Evolutionary conservation across 2,888 invertebrate genomes (phyloP), one percentile per base, ranked within the genome.

Genomic region (Coenonympha arcania): DNA sequence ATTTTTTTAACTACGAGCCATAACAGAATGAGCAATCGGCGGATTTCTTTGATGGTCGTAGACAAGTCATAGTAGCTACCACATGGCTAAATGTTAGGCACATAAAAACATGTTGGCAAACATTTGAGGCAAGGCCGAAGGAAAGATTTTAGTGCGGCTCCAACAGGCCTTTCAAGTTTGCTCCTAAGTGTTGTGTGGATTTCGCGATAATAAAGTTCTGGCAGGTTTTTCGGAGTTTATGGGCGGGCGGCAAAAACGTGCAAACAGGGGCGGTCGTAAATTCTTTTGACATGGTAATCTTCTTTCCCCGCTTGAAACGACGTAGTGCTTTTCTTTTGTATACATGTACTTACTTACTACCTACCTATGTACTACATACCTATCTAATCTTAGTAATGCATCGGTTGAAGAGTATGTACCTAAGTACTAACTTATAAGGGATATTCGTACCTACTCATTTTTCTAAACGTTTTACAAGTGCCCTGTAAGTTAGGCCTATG

Each of bases 281-380:
- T 73, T 75, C 72, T 76, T 76, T 75, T 75, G 76, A 76, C 76
- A 76, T 78, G 76, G 70, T 75, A 76, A 76, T 76, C 66, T 72
- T 70, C 65, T 64, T 62, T 62, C 64, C 61, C 62, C 63, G 59
- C 63, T 55, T 57, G 59, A 63, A 70, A 64, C 62, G 52, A 55
- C 51, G 51, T 43, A 49, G 52, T 56, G 55, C 56, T 54, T 56
- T 48, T 50, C 46, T 51, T 44, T 54, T 46, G 50, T 54, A 37
- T 45, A 41, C 22, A n/a, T n/a, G n/a, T n/a, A n/a, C 40, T 39
- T 33, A 42, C 5, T 39, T 22, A 8, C 8, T 30, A 30, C 13
- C 13, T 31, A 31, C 31, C 4, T 31, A 31, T 31, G 6, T 30
- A 13, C 6, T 13, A 3, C 6, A 13, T 13, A 30, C 30, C n/a